Evolutionary conservation across 2,797 vertebrate species (phyloP), one percentile per base, ranked within the genome.

Genomic region (Gymnoscopelus microlampas): DNA sequence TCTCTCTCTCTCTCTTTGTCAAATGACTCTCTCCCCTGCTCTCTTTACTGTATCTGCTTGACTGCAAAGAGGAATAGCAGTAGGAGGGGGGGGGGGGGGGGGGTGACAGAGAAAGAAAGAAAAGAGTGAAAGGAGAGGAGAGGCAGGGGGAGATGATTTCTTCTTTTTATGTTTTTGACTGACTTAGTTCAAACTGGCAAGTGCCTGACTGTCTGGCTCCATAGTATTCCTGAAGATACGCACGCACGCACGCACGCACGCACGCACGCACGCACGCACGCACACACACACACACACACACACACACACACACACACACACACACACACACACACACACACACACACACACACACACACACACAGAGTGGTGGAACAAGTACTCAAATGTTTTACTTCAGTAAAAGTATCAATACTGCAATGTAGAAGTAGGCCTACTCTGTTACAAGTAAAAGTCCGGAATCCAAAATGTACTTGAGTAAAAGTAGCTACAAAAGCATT

Each of bases 21-120:
- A 19, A 12, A 70, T 82, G 82, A 79, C 74, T 64, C 70, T 64
- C 70, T 11, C 77, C 75, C 74, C 79, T 67, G 79, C 76, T 66
- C 75, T 79, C 26, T 62, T 29, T 59, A 44, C 10, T 73, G 61
- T 69, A 68, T 81, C 84, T 88, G 73, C 76, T 68, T 68, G 65
- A 79, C 77, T 85, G 75, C 67, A 80, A 71, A 68, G 69, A 67
- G 74, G 75, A 53, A 61, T 61, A 71, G 29, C 12, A 53, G 63
- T 79, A 65, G 70, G 59, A 29, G 71, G 63, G 72, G 68, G 9
- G 39, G 14, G 58, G 65, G 79, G 65, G 44, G 71, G 64, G 72
- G 68, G 23, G 57, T 50, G 39, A 48, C 14, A 53, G 44, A 68
- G 51, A 1, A 29, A 53, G 48, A 1, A 39, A 53, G 48, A 66